These are phyloP conservation scores for Benitochromis conjunctus DNA, from an alignment of 2,113 vertebrate genomes.

Conservation along the genomic window DNA sequence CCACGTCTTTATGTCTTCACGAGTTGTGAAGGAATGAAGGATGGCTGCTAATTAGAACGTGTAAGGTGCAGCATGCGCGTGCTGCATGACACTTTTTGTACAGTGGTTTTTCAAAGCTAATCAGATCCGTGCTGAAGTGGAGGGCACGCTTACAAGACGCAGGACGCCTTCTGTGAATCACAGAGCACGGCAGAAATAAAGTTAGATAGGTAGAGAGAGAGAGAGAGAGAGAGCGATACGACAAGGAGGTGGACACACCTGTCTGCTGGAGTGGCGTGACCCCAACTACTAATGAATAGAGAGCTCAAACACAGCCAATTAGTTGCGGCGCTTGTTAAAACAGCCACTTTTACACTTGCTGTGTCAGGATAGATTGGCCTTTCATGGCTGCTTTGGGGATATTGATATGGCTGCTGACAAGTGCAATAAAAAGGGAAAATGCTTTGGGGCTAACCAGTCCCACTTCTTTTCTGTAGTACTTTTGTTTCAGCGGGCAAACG, in stretches of 20 bases:
- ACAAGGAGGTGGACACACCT: not conserved
- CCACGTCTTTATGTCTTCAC: not conserved
- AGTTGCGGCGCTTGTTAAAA: slow-evolving; percentile 49
- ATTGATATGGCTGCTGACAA: slow-evolving; percentile 47
- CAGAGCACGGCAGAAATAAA: not conserved
- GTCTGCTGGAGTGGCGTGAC: slow-evolving; percentile 5
- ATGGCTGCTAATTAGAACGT: not conserved
- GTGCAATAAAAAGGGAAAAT: slow-evolving; percentile 14
- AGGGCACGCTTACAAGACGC: not conserved
- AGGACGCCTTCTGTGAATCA: not conserved
- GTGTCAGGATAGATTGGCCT: slow-evolving; percentile 51
- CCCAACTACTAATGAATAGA: slow-evolving; percentile 40
- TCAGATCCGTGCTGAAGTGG: slow-evolving; percentile 5
- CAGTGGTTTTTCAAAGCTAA: not conserved
- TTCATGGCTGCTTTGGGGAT: slow-evolving; percentile 40
- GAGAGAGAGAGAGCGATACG: not conserved
- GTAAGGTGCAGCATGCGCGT: not conserved
- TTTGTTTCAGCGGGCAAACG: not conserved
- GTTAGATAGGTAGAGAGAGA: not conserved
- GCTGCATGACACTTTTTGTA: not conserved
- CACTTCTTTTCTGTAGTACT: not conserved
- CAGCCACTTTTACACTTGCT: slow-evolving; percentile 23
- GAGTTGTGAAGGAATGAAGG: not conserved
- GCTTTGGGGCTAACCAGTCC: not conserved
- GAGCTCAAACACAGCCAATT: slow-evolving; percentile 55